Percentiles rank a stretch among this genome's conserved stretches.
These are phyloP conservation scores for Himalopsyche anomala DNA, from an alignment of 2,888 invertebrate genomes.

Conservation along the genomic window DNA sequence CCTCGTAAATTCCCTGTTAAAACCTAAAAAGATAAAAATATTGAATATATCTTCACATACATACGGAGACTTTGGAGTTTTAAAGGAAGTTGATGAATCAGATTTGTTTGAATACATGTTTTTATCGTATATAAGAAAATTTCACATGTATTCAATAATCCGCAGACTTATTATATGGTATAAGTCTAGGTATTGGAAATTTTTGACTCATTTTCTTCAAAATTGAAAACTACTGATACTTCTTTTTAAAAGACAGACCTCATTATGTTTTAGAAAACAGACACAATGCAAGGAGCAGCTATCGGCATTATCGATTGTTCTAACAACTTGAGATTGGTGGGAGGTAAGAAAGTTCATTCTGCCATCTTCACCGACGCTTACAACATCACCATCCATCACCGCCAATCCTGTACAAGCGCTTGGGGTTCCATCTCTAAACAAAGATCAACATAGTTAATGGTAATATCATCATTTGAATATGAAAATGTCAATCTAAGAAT, in stretches of 20 bases:
- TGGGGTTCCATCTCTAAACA: constrained; percentile 69
- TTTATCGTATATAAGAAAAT: no score
- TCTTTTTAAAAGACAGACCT: constrained; percentile 69
- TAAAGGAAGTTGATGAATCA: no score
- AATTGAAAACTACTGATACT: no score
- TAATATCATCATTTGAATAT: no score
- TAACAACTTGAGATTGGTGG: constrained; percentile 72
- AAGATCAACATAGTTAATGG: neutral
- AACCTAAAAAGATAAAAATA: constrained; percentile 74
- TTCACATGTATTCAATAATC: no score
- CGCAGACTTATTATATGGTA: no score
- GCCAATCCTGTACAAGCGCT: constrained; percentile 88
- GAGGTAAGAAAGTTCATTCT: constrained; percentile 76
- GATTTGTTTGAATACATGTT: no score
- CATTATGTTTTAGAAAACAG: constrained; percentile 83
- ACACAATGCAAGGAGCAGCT: constrained; percentile 88
- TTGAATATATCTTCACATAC: neutral
- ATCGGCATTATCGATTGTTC: constrained; percentile 82
- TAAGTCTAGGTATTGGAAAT: no score
- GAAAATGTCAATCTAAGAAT: no score
- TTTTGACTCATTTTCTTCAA: no score
- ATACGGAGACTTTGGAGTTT: no score
- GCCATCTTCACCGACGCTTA: constrained; percentile 92
- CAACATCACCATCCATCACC: constrained; percentile 86
- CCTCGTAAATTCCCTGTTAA: constrained; percentile 92